Evolutionary conservation across 2,797 vertebrate species (phyloP).

Genomic region (Hoplostethus mediterraneus): DNA sequence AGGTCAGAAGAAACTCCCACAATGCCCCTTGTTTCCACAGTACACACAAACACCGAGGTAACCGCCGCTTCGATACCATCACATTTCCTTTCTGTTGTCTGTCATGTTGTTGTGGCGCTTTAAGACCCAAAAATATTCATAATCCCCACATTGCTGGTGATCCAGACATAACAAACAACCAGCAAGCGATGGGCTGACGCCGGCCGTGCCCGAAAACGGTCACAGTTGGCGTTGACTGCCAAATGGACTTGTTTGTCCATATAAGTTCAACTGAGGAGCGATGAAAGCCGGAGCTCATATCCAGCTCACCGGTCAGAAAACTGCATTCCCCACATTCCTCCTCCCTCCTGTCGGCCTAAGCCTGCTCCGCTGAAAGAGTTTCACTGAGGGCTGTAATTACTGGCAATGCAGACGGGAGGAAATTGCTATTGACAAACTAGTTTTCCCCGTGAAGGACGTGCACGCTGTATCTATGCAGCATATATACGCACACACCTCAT

Average conservation of each 20-base stretch:
- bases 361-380: slow-evolving; percentile 45
- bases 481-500: neutral
- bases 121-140: slow-evolving; percentile 53
- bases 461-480: neutral
- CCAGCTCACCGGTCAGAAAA: slow-evolving; percentile 42
- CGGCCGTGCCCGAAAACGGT: slow-evolving; percentile 11
- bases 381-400: slow-evolving; percentile 46
- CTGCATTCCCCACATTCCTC: slow-evolving; percentile 62
- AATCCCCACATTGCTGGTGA: slow-evolving; percentile 68
- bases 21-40: slow-evolving; percentile 56
- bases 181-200: slow-evolving; percentile 21
- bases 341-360: slow-evolving; percentile 38
- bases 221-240: slow-evolving; percentile 8
- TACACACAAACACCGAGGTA: slow-evolving; percentile 34
- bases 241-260: slow-evolving; percentile 37
- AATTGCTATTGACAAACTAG: slow-evolving; percentile 37
- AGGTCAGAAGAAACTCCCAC: slow-evolving; percentile 69
- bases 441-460: slow-evolving; percentile 22
- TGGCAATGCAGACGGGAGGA: slow-evolving; percentile 24
- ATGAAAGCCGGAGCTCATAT: slow-evolving; percentile 41
- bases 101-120: slow-evolving; percentile 50
- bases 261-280: slow-evolving; percentile 34
- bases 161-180: slow-evolving; percentile 66
- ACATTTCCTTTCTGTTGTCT: slow-evolving; percentile 25
- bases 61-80: slow-evolving; percentile 54